These are phyloP conservation scores for Paragorgia papillata DNA, from an alignment of 92 coral and sea anemone genomes.

Conservation along the genomic window DNA sequence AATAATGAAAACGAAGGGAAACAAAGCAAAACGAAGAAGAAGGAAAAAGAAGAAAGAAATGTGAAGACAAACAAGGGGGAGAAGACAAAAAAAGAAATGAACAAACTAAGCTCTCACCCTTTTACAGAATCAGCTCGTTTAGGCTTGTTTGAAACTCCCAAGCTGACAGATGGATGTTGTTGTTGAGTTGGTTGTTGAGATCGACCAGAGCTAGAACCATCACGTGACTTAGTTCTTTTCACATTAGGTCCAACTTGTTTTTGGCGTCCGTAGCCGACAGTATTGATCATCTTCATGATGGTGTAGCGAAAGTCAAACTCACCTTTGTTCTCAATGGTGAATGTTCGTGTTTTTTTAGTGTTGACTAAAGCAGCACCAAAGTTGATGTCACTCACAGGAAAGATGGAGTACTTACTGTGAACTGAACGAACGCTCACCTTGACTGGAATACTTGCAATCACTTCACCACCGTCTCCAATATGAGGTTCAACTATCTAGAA, in stretches of 20 bases:
- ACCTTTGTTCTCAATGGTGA: slow-evolving; percentile 91
- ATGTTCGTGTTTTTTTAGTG: slow-evolving; percentile 82
- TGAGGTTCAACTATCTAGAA: slow-evolving; percentile 94
- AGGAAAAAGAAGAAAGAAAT: background rate
- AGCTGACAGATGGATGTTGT: slow-evolving; percentile 28
- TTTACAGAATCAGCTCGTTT: slow-evolving; percentile 95
- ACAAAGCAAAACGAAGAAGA: background rate
- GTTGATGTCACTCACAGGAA: slow-evolving; percentile 94
- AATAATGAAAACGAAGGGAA: too few relatives aligned
- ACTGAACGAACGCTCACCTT: slow-evolving; percentile 96
- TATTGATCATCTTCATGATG: slow-evolving; percentile 91
- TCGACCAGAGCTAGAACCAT: slow-evolving; percentile 94
- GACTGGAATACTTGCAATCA: slow-evolving; percentile 98
- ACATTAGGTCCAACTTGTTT: slow-evolving; percentile 74
- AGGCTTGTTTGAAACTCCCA: slow-evolving; percentile 76
- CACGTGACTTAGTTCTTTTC: slow-evolving; percentile 85
- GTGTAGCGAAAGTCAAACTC: slow-evolving; percentile 99
- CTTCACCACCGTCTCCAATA: slow-evolving; percentile 87
- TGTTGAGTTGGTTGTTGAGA: slow-evolving; percentile 68
- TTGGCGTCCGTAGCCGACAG: slow-evolving; percentile 91
- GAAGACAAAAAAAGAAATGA: background rate
- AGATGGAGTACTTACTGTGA: slow-evolving; percentile 87
- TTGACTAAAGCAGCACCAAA: slow-evolving; percentile 94
- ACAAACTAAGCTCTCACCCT: slow-evolving; percentile 64
- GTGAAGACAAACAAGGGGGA: background rate